phyloP scores from a whole-genome alignment of 2,113 vertebrate species.

The Myrmecobius fasciatus region DNA sequence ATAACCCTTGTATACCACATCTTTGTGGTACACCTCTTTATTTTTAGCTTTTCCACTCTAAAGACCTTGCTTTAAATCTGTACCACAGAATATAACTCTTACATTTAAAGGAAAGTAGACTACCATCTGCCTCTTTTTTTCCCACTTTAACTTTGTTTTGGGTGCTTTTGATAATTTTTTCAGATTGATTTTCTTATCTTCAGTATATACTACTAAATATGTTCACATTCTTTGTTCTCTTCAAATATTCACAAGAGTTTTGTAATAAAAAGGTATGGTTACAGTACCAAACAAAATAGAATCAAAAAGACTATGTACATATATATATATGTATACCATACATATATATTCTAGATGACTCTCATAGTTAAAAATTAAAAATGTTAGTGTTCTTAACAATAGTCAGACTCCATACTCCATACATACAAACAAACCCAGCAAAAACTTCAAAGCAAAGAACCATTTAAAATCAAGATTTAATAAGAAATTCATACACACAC shows the following conservation, averaged over 20 bases:
- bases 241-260: background rate
- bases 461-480: conserved; percentile 23
- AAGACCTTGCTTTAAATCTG: conserved; percentile 3
- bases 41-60: background rate
- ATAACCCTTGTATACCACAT: background rate
- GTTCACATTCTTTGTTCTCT: background rate
- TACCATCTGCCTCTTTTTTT: background rate
- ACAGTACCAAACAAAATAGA: background rate
- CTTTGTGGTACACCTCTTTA: background rate
- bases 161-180: background rate
- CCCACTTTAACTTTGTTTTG: background rate
- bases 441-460: background rate
- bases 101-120: background rate
- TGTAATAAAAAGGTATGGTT: background rate
- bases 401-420: background rate
- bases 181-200: background rate
- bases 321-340: no score
- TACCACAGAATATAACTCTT: conserved; percentile 10
- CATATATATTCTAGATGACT: background rate
- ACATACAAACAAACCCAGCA: conserved; percentile 27
- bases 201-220: no score
- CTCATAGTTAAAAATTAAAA: conserved; percentile 21
- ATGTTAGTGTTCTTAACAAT: background rate
- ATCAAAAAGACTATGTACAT: background rate
- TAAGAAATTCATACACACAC: background rate